A percentile compares a stretch with the other conserved stretches of the same genome.
Evolutionary conservation across 2,888 invertebrate species (phyloP).

Genomic region (Meganola albula): DNA sequence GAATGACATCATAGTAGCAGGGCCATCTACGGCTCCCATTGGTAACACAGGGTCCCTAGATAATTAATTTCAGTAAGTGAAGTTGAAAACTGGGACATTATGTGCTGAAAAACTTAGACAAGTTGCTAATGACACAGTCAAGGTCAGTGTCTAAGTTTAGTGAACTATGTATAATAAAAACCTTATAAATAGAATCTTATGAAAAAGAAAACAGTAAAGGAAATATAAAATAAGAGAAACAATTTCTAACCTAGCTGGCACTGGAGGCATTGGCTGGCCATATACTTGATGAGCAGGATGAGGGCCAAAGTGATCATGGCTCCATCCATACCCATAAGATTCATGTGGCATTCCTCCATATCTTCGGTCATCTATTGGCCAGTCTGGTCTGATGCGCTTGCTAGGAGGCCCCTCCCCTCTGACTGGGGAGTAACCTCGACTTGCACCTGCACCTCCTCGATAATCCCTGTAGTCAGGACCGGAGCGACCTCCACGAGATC

Average conservation of each 20-base stretch:
- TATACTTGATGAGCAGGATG: slow-evolving; percentile 80
- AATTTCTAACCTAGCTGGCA: slow-evolving; percentile 63
- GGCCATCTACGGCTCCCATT: slow-evolving; percentile 80
- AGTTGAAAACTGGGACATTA: too few relatives aligned
- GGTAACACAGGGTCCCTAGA: slow-evolving; percentile 75
- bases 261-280: slow-evolving; percentile 76
- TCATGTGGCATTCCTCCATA: slow-evolving; percentile 74
- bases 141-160: too few relatives aligned
- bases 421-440: slow-evolving; percentile 85
- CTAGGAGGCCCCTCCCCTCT: slow-evolving; percentile 86
- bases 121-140: too few relatives aligned
- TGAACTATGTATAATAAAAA: too few relatives aligned
- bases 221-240: too few relatives aligned
- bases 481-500: slow-evolving; percentile 81
- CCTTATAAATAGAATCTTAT: too few relatives aligned
- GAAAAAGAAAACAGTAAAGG: too few relatives aligned
- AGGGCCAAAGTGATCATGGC: slow-evolving; percentile 73
- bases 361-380: slow-evolving; percentile 77
- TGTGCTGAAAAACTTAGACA: too few relatives aligned
- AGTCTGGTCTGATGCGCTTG: slow-evolving; percentile 86
- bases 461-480: slow-evolving; percentile 89
- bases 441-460: slow-evolving; percentile 81
- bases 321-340: slow-evolving; percentile 75
- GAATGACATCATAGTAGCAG: slow-evolving; percentile 97
- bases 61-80: too few relatives aligned